Evolutionary conservation across 1,140 invertebrate genomes (phyloP), one percentile per base, ranked within the genome.

Genomic region (Eurytemora carolleeae): DNA sequence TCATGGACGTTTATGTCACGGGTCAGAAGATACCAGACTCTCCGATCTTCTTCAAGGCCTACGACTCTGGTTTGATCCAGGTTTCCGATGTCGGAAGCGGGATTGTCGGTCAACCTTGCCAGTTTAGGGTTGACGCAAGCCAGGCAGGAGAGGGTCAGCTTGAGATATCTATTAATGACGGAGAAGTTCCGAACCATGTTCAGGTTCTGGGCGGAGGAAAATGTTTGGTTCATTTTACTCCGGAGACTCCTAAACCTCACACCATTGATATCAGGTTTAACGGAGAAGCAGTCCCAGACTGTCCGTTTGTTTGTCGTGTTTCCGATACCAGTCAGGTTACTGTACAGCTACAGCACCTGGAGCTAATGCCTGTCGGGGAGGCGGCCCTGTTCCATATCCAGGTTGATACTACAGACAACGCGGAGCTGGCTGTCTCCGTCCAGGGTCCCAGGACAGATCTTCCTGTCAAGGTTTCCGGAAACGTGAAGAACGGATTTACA

Each of bases 211-310:
- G 90, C 54, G 89, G 89, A 63, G 91, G 91, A 26, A 79, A 88
- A 61, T 96, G 91, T 71, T 78, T 95, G 23, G 90, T 97, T 12
- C 93, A 87, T 56, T 98, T 98, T 74, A 86, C 90, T 16, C 94
- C 95, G 18, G 90, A 95, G 70, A 79, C 84, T 63, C 78, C 85
- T 7, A 90, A 90, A 67, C 80, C 87, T 23, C 93, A 98, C 75
- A 79, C 86, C 65, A 93, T 99, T 67, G 92, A 97, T 74, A 96
- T 98, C 63, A 96, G 92, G 74, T 97, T 98, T 74, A 97, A 98
- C 73, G 22, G 22, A 24, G 87, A 93, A 75, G 87, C 88, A 60
- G 89, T 98, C 18, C 82, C 85, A 63, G 87, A 86, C 56, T 92
- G 88, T 71, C 87, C 90, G n/a, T 88, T 92, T 69, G 76, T 85